Evolutionary conservation across 1,140 invertebrate genomes (phyloP).

Genomic region (Cylas formicarius): DNA sequence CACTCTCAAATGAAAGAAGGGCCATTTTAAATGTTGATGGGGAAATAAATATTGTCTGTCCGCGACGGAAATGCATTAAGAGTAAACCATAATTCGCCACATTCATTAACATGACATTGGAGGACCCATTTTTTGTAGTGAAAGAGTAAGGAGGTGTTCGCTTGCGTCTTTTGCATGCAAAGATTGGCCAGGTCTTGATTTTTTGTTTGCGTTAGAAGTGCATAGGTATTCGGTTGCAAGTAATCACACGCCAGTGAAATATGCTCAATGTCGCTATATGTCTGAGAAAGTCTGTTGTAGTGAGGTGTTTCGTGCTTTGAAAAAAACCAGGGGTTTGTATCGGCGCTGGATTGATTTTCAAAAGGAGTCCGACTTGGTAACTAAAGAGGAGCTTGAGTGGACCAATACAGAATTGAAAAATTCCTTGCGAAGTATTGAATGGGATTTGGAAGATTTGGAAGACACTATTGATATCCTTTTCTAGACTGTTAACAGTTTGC

Average conservation of each 20-base stretch:
- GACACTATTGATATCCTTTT: conserved; percentile 97
- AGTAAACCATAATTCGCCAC: conserved; percentile 21
- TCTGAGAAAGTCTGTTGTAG: too few species aligned
- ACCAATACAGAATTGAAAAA: conserved; percentile 87
- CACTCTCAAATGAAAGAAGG: too few species aligned
- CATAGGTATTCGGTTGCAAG: conserved; percentile 18
- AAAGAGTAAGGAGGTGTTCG: conserved; percentile 72
- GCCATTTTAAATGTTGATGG: too few species aligned
- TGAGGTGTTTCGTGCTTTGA: conserved; percentile 89
- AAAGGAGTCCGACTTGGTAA: conserved; percentile 58
- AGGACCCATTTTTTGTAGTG: conserved; percentile 92
- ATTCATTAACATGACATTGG: conserved; percentile 73
- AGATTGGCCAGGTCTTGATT: conserved; percentile 13
- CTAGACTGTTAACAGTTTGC: too few species aligned
- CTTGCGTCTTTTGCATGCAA: conserved; percentile 20
- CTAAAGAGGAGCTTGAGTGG: conserved; percentile 82
- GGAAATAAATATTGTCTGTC: too few species aligned
- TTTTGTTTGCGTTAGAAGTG: conserved; percentile 17
- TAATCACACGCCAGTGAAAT: too few species aligned
- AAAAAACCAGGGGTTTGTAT: conserved; percentile 81
- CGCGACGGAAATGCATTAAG: too few species aligned
- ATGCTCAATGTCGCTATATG: too few species aligned
- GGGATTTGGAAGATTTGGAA: conserved; percentile 93
- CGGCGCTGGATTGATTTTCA: conserved; percentile 81
- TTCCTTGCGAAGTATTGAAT: conserved; percentile 87